Evolutionary conservation across 2,797 vertebrate species (phyloP), one percentile per base, ranked within the genome.

Genomic region (Rhincodon typus): DNA sequence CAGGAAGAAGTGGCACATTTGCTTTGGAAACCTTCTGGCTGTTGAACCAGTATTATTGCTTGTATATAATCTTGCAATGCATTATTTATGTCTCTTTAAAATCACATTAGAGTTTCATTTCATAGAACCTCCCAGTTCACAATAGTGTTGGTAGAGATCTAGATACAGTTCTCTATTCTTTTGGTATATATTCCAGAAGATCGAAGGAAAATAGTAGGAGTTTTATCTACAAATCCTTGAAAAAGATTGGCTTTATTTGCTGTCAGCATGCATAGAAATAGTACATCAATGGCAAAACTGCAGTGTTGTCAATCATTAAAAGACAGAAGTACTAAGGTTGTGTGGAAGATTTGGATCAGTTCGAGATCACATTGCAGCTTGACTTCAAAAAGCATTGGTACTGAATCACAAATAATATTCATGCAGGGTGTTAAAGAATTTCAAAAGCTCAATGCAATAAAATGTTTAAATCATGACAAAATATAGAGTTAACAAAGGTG

Each of bases 361-460:
- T 93, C 21, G n/a, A 93, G 90, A 67, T 93, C 67, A 93, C 62
- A 93, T 69, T 93, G 34, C 42, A n/a, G 34, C 62, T 67, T 67
- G 90, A 93, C n/a, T 93, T 67, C 62, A 67, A 67, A 66, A 62
- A 67, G 15, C 67, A 7, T n/a, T 93, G 27, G 62, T 67, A 3
- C 7, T 93, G 90, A 93, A 93, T 93, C 38, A n/a, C 90, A 93
- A 93, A 93, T 93, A 93, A 42, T 66, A 25, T 67, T 93, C 90
- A 67, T 66, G 57, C n/a, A 42, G 90, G 38, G 19, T 93, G 19
- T 67, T 93, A 21, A 38, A 93, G 21, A 6, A 84, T 46, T 84
- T 84, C 82, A 84, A 84, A 46, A 23, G 23, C 67, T 42, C 57
- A 38, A 93, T 46, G 38, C 1, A 66, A 91, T 57, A 93, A 93